Evolutionary conservation across 2,113 vertebrate species (phyloP).

Genomic region (Dicrurus megarhynchus): DNA sequence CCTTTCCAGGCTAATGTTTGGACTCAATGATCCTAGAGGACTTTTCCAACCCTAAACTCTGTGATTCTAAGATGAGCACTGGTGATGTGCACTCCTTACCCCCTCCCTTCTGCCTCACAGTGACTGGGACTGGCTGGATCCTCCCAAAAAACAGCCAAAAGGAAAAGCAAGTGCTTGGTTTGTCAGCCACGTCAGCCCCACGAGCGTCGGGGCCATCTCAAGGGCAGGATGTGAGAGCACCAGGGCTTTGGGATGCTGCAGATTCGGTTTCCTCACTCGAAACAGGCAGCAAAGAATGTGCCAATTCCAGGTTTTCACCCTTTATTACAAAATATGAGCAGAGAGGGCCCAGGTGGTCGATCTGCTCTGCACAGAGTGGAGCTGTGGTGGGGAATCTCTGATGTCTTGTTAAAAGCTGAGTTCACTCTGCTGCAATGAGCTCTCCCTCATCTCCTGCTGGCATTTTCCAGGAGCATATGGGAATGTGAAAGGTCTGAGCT

Average conservation of each 20-base stretch:
- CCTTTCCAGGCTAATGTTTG: background rate
- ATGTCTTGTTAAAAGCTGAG: background rate
- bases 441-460: background rate
- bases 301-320: background rate
- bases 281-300: background rate
- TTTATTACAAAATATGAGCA: background rate
- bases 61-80: background rate
- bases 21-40: too few species aligned
- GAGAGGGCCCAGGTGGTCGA: fast-evolving
- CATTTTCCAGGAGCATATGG: background rate
- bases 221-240: background rate
- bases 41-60: background rate
- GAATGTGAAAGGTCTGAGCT: background rate
- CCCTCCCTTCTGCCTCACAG: background rate
- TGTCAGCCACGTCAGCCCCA: background rate
- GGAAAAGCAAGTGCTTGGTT: background rate
- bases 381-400: background rate
- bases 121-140: background rate
- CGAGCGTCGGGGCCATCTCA: fast-evolving
- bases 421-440: background rate
- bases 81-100: background rate
- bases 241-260: background rate
- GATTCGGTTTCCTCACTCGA: background rate
- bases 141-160: background rate
- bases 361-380: background rate